A percentile compares a stretch with the other conserved stretches of the same genome.
phyloP scores from a whole-genome alignment of 2,113 vertebrate genomes.

The Chaetodon auriga region DNA sequence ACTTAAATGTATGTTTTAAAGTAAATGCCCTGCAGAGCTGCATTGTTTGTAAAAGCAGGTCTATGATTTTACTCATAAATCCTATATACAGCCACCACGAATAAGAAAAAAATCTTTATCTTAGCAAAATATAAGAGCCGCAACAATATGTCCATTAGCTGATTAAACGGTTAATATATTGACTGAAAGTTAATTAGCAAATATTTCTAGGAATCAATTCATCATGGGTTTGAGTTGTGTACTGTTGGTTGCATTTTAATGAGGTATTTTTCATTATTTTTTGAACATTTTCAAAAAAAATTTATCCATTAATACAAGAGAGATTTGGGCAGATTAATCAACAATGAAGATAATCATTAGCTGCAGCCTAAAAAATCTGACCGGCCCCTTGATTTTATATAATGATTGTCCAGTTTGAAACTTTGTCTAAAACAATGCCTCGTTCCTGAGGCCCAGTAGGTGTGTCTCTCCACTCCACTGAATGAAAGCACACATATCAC shows the following conservation, averaged over 20 bases:
- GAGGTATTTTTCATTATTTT: not conserved
- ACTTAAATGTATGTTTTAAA: conserved; percentile 1
- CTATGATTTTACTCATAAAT: not conserved
- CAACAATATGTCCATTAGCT: not conserved
- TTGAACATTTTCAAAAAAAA: not conserved
- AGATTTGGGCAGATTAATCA: not conserved
- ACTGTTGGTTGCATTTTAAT: not conserved
- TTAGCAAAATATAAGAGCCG: not conserved
- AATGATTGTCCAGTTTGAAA: not conserved
- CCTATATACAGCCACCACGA: not conserved
- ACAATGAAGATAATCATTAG: not conserved
- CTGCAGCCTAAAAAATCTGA: not conserved
- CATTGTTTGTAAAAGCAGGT: not conserved
- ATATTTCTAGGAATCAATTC: not conserved
- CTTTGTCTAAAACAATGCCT: not conserved
- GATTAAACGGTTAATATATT: not conserved
- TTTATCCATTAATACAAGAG: not conserved
- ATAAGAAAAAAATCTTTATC: not conserved
- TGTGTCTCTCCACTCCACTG: conserved; percentile 25
- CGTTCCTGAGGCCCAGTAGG: not conserved
- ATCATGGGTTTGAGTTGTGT: not conserved
- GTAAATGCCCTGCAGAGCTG: conserved; percentile 18
- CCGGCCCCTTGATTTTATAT: not conserved
- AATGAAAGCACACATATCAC: conserved; percentile 34
- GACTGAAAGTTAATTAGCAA: not conserved